Evolutionary conservation across 2,797 vertebrate genomes (phyloP).

Genomic region (Linurgus olivaceus): DNA sequence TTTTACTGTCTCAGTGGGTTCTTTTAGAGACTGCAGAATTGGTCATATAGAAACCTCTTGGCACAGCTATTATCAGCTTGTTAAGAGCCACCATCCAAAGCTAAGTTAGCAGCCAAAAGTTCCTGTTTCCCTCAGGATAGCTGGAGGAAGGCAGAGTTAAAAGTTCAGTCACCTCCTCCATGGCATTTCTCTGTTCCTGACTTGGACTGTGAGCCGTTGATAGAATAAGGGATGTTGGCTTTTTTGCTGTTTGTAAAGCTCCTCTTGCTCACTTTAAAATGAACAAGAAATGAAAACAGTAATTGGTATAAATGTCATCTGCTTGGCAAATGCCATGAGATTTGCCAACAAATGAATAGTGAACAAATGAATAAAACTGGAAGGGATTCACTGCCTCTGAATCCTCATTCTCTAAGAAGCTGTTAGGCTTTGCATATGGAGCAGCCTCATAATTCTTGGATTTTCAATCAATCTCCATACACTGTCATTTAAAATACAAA

Average conservation of each 20-base stretch:
- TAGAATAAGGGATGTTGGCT: neutral
- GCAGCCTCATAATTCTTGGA: neutral
- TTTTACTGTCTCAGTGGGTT: neutral
- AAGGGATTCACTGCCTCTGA: neutral
- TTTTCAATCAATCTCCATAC: neutral
- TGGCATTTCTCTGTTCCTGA: neutral
- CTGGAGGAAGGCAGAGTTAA: neutral
- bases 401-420: neutral
- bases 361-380: neutral
- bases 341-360: neutral
- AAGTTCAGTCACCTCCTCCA: neutral
- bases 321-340: neutral
- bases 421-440: neutral
- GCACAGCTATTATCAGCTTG: neutral
- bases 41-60: neutral
- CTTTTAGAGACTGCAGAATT: neutral
- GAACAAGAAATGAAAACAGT: constrained; percentile 23
- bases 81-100: neutral
- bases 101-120: neutral
- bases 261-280: neutral
- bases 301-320: constrained; percentile 40
- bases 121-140: neutral
- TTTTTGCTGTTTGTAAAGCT: neutral
- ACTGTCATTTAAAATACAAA: neutral
- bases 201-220: neutral